Evolutionary conservation across 1,140 invertebrate genomes (phyloP).

Genomic region (Prorops nasuta): DNA sequence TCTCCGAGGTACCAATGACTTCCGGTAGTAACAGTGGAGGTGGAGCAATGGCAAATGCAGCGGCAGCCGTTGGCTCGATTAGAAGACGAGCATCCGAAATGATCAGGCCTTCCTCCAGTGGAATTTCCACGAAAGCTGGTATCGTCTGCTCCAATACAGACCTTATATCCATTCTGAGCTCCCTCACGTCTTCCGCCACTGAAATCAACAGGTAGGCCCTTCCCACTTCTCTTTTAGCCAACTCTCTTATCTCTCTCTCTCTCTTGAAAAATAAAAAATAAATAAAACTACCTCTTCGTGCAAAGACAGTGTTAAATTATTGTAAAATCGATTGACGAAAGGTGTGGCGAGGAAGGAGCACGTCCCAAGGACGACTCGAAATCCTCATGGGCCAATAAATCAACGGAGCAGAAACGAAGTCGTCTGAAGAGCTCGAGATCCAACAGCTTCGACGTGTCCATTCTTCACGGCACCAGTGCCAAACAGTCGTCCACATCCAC

Average conservation of each 20-base stretch:
- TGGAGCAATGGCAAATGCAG: too few species aligned
- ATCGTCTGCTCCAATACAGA: conserved; percentile 79
- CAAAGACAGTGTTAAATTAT: too few species aligned
- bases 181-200: conserved; percentile 74
- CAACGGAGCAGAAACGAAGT: conserved; percentile 53
- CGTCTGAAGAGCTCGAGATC: conserved; percentile 67
- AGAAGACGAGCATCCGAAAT: conserved; percentile 66
- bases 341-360: conserved; percentile 38
- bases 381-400: conserved; percentile 27
- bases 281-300: too few species aligned
- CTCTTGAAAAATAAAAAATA: too few species aligned
- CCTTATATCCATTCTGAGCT: conserved; percentile 74
- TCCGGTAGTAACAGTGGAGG: conserved; percentile 58
- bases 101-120: conserved; percentile 46
- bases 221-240: too few species aligned
- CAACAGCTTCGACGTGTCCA: conserved; percentile 78
- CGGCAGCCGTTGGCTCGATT: conserved; percentile 30
- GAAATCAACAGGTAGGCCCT: conserved; percentile 76
- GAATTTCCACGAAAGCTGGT: conserved; percentile 46
- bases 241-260: too few species aligned
- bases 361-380: conserved; percentile 32
- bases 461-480: conserved; percentile 60
- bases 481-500: conserved; percentile 44
- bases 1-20: conserved; percentile 70
- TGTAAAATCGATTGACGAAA: too few species aligned